These are phyloP conservation scores for Aricia agestis DNA, from an alignment of 1,140 invertebrate species.

Conservation along the genomic window DNA sequence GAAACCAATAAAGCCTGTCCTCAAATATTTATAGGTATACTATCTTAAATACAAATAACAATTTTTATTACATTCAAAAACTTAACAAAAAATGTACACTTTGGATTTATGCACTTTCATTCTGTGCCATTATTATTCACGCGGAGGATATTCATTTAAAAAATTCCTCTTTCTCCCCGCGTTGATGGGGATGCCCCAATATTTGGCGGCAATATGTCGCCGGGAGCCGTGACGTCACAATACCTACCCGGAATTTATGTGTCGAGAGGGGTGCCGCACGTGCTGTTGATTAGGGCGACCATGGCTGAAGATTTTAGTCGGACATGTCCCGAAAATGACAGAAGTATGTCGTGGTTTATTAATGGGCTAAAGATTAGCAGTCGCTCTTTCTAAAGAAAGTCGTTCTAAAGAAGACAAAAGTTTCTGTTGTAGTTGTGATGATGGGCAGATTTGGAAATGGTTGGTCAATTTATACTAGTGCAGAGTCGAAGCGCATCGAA, in stretches of 20 bases:
- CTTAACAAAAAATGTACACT: not conserved
- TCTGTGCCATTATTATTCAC: not conserved
- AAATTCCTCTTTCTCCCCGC: conserved; percentile 19
- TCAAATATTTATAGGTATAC: too few relatives aligned
- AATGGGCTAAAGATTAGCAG: too few relatives aligned
- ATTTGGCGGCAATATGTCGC: conserved; percentile 44
- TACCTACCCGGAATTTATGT: conserved; percentile 52
- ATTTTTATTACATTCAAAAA: too few relatives aligned
- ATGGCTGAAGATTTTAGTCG: not conserved
- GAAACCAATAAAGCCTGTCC: too few relatives aligned
- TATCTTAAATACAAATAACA: too few relatives aligned
- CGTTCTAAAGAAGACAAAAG: too few relatives aligned
- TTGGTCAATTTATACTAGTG: too few relatives aligned
- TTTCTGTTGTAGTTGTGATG: too few relatives aligned
- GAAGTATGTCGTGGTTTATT: too few relatives aligned
- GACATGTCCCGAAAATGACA: not conserved
- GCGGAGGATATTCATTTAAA: conserved; percentile 20
- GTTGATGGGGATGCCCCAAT: conserved; percentile 31
- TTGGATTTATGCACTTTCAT: not conserved
- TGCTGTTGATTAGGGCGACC: conserved; percentile 28
- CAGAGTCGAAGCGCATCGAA: too few relatives aligned
- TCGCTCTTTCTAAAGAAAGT: too few relatives aligned
- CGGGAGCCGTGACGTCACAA: conserved; percentile 42
- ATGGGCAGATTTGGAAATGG: too few relatives aligned
- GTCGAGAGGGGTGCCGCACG: conserved; percentile 47